Conservation (phyloP, 2,888 invertebrate species). For the Tholera decimalis region DNA sequence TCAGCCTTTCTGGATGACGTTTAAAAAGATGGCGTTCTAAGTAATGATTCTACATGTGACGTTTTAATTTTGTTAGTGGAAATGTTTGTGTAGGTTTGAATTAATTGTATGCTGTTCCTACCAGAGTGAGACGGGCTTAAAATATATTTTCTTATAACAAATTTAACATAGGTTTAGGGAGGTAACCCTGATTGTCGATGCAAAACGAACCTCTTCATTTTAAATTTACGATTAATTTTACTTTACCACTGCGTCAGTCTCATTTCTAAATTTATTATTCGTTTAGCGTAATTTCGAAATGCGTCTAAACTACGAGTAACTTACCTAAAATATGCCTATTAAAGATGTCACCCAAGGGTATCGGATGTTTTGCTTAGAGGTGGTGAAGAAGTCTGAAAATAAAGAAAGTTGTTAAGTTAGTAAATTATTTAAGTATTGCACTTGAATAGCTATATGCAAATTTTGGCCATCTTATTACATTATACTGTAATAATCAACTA, state of each 20-base stretch:
- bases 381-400: conserved; percentile 56
- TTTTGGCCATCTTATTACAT: background rate
- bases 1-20: conserved; percentile 81
- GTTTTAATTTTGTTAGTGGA: conserved; percentile 74
- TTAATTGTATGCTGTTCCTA: conserved; percentile 21
- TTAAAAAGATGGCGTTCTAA: conserved; percentile 88
- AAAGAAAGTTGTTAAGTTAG: conserved; percentile 13
- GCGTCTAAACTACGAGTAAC: conserved; percentile 10
- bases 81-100: conserved; percentile 50
- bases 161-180: background rate
- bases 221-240: too few relatives aligned
- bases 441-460: background rate
- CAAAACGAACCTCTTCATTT: background rate
- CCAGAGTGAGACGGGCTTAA: background rate
- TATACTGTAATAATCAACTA: too few relatives aligned
- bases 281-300: background rate
- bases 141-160: background rate
- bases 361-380: conserved; percentile 47
- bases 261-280: background rate
- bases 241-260: too few relatives aligned
- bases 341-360: conserved; percentile 53
- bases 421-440: background rate
- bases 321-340: conserved; percentile 64
- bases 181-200: background rate
- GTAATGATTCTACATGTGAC: conserved; percentile 84